Conservation (phyloP, 2,113 vertebrate genomes). For the Podarcis cretensis region DNA sequence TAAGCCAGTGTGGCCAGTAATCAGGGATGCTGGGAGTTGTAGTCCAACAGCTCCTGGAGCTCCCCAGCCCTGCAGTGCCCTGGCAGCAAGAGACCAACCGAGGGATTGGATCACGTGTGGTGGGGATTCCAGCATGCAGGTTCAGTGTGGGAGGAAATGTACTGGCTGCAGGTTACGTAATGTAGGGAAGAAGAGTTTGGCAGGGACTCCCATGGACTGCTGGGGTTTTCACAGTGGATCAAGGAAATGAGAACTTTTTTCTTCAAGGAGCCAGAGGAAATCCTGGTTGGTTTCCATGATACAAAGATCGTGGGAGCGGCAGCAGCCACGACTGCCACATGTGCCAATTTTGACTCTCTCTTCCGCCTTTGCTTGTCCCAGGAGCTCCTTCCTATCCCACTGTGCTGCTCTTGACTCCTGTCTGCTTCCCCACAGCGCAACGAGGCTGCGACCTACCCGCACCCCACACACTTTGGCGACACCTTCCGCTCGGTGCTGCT, state of each 20-base stretch:
- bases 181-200: neutral
- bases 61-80: neutral
- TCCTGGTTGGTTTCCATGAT: neutral
- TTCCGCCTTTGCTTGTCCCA: no score
- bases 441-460: slow-evolving; percentile 79
- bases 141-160: neutral
- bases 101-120: neutral
- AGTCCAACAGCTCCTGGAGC: no score
- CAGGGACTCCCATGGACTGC: neutral
- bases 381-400: neutral
- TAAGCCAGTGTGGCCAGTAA: neutral
- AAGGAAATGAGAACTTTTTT: neutral
- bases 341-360: neutral
- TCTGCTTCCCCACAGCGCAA: slow-evolving; percentile 74
- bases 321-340: neutral
- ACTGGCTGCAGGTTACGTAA: neutral
- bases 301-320: neutral
- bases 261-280: neutral
- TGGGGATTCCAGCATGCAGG: neutral
- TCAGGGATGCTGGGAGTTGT: neutral
- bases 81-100: neutral
- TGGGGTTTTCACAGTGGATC: neutral
- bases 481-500: slow-evolving; percentile 88
- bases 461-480: slow-evolving; percentile 75
- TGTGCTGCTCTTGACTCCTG: neutral